Evolutionary conservation across 2,113 vertebrate genomes (phyloP), one percentile per base, ranked within the genome.

Genomic region (Leucoraja erinaceus): DNA sequence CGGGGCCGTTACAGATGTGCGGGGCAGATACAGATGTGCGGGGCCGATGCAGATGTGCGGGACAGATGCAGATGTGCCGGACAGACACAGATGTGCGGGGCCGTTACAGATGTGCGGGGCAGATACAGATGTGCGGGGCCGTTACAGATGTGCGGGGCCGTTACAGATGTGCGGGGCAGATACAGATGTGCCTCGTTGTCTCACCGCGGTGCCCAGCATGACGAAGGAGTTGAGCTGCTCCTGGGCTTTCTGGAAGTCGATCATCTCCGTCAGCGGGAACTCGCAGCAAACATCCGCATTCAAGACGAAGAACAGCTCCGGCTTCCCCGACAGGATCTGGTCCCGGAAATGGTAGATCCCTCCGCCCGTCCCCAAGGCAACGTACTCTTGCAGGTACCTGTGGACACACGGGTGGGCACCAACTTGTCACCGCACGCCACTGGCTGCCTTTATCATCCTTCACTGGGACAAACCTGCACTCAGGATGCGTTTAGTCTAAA

Each of bases 291-390:
- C 98, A 0, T 99, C 99, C 0, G 98, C 98, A 4, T 99, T 99
- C 95, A 99, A 96, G 93, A 99, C 97, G 93, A 99, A 99, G 97
- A 99, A 99, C 18, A 97, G 97, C 93, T 98, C 97, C 0, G 99
- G 97, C 93, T 95, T 95, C 10, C 98, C 99, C 0, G 98, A 97
- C 93, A 99, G 96, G 94, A 99, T 99, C 97, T 99, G 99, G 95
- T 99, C 99, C 95, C 99, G 96, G 96, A 99, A 99, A 94, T 99
- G 99, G 94, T 99, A 99, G 94, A 99, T 98, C 93, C 99, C 99
- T 74, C 99, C 98, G 28, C 98, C 99, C 0, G 99, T 99, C 93
- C 98, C 98, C 95, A 99, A 96, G 0, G 98, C 98, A 0, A 97
- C 96, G 0, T 98, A 99, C 93, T 99, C 98, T 95, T 99, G 99